These are phyloP conservation scores for Doris montereyensis DNA, from an alignment of 2,888 invertebrate species.

Conservation along the genomic window DNA sequence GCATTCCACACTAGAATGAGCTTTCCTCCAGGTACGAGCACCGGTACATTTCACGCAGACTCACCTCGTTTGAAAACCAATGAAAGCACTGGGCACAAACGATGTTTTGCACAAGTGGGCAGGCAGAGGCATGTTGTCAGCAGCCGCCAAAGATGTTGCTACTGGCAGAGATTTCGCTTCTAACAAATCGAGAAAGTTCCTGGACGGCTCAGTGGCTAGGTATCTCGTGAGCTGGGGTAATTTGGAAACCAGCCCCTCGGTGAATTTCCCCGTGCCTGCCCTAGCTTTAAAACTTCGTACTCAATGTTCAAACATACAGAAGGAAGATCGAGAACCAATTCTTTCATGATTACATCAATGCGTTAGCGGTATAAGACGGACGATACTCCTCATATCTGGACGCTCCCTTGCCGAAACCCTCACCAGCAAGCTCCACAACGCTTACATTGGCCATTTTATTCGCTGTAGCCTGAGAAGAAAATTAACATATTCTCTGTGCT, in stretches of 20 bases:
- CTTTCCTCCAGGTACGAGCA: slow-evolving; percentile 51
- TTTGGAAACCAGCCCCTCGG: background rate
- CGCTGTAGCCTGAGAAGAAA: too few species aligned
- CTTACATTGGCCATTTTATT: too few species aligned
- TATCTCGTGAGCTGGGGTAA: slow-evolving; percentile 33
- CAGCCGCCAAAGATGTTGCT: slow-evolving; percentile 46
- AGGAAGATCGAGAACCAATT: too few species aligned
- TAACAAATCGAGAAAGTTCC: slow-evolving; percentile 49
- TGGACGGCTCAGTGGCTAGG: slow-evolving; percentile 55
- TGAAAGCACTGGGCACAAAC: slow-evolving; percentile 59
- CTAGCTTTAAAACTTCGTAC: too few species aligned
- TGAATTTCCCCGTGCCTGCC: background rate
- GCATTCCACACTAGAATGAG: slow-evolving; percentile 31
- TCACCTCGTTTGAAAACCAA: slow-evolving; percentile 53
- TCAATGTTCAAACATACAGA: too few species aligned
- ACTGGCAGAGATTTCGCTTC: slow-evolving; percentile 46
- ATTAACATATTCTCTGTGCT: too few species aligned
- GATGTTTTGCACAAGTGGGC: slow-evolving; percentile 51
- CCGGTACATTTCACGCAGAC: slow-evolving; percentile 51
- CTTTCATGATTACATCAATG: too few species aligned
- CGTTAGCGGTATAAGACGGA: too few species aligned
- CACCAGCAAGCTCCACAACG: too few species aligned
- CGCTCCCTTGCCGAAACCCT: background rate
- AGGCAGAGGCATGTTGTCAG: slow-evolving; percentile 48
- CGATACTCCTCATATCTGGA: background rate